Conservation (phyloP, 2,113 vertebrate genomes). For the Cyanoderma ruficeps region DNA sequence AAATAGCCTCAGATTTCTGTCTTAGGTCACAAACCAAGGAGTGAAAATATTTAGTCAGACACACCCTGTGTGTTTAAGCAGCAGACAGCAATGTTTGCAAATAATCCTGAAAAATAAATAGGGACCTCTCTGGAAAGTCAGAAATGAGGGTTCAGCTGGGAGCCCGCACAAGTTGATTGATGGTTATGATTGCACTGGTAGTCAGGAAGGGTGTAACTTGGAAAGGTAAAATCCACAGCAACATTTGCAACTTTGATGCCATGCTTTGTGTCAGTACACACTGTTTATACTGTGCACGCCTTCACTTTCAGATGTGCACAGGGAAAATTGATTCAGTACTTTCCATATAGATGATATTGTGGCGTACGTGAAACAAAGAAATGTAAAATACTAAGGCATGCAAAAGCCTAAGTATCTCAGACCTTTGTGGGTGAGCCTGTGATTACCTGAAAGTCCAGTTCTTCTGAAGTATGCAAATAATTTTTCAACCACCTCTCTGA, state of each 20-base stretch:
- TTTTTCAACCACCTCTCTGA: not conserved
- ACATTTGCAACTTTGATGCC: not conserved
- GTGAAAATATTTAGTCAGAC: constrained; percentile 4
- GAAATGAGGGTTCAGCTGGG: not conserved
- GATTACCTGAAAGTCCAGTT: not conserved
- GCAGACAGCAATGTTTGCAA: constrained; percentile 1
- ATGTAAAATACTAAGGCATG: not conserved
- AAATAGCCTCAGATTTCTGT: constrained; percentile 5
- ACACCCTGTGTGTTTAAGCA: not conserved
- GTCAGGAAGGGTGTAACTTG: not conserved
- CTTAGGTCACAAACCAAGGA: not conserved
- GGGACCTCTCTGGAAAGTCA: not conserved
- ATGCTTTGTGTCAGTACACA: accelerated
- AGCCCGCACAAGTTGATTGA: not conserved
- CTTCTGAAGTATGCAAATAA: not conserved
- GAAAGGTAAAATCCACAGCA: not conserved
- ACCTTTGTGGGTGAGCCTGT: not conserved
- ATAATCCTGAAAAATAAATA: not conserved
- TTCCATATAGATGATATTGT: not conserved
- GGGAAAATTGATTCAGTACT: not conserved
- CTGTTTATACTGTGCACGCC: not conserved
- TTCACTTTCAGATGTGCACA: accelerated
- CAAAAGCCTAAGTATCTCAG: not conserved
- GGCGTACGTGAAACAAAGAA: not conserved
- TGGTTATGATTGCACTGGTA: not conserved